These are phyloP conservation scores for Podabrus alpinus DNA, from an alignment of 2,888 invertebrate species.

Conservation along the genomic window DNA sequence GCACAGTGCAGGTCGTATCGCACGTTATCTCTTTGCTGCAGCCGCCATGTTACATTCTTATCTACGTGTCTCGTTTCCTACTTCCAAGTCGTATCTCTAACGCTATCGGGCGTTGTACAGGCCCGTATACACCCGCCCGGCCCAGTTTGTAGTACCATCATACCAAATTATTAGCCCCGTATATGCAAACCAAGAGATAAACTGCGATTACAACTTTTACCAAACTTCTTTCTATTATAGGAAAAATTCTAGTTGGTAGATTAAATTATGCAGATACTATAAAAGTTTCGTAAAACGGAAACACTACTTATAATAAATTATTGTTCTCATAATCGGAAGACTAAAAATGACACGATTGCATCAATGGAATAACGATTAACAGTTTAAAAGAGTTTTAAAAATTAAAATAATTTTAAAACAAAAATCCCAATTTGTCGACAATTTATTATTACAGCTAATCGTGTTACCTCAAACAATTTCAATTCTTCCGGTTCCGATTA, in stretches of 20 bases:
- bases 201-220: constrained; percentile 28
- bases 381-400: background rate
- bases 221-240: constrained; percentile 10
- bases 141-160: constrained; percentile 33
- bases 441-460: background rate
- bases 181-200: constrained; percentile 27
- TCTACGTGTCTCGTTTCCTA: constrained; percentile 54
- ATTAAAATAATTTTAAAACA: background rate
- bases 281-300: background rate
- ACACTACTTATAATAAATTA: background rate
- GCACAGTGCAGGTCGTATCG: constrained; percentile 49
- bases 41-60: constrained; percentile 56
- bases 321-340: background rate
- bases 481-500: background rate
- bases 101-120: constrained; percentile 52
- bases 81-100: constrained; percentile 54
- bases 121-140: constrained; percentile 42
- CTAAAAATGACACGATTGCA: background rate
- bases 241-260: background rate
- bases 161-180: constrained; percentile 29
- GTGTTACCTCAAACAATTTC: background rate
- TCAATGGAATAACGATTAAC: background rate
- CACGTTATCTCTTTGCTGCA: constrained; percentile 52
- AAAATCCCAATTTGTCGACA: background rate
- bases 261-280: background rate